These are phyloP conservation scores for Xiphias gladius DNA, from an alignment of 2,113 vertebrate species.

Conservation along the genomic window DNA sequence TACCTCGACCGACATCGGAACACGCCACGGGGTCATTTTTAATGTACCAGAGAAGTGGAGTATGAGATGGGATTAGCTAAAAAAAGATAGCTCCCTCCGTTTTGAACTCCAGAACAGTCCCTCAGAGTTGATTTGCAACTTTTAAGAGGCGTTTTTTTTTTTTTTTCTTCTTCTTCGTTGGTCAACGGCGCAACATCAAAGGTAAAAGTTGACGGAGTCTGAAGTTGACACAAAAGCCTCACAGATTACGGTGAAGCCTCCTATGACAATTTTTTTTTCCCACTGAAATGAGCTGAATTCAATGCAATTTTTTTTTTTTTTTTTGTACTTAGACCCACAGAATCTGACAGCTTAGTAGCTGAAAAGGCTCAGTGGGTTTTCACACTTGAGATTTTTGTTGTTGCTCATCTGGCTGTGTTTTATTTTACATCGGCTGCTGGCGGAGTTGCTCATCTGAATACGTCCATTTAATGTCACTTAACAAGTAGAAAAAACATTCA, in stretches of 20 bases:
- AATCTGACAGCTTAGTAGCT: not conserved
- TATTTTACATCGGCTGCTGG: not conserved
- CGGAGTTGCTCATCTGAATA: not conserved
- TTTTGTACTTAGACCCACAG: not conserved
- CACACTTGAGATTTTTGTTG: not conserved
- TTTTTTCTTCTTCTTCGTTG: no score
- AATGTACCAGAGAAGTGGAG: no score
- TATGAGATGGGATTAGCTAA: no score
- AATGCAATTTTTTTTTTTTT: not conserved
- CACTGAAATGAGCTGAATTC: not conserved
- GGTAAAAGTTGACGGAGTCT: not conserved
- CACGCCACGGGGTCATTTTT: no score
- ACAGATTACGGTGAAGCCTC: not conserved
- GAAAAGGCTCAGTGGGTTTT: not conserved
- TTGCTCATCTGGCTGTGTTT: not conserved
- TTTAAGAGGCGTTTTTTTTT: no score
- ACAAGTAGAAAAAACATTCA: not conserved
- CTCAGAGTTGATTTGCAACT: no score
- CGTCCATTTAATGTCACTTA: constrained; percentile 22
- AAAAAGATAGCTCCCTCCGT: no score
- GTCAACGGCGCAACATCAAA: no score
- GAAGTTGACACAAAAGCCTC: not conserved
- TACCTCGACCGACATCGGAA: no score
- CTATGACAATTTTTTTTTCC: no score
- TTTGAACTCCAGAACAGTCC: no score